phyloP scores from a whole-genome alignment of 2,797 vertebrate genomes.

The Rhodeus uyekii region DNA sequence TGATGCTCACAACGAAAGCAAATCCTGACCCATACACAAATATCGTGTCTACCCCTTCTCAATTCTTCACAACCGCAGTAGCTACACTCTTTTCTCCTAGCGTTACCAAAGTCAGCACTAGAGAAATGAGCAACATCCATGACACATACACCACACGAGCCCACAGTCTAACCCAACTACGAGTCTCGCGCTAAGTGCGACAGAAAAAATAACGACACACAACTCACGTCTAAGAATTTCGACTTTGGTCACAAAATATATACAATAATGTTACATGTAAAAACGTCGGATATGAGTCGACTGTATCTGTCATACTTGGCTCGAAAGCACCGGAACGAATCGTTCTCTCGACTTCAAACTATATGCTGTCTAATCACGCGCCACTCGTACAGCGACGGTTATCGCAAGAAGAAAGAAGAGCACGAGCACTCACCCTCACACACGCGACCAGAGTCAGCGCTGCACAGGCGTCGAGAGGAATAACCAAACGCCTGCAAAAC shows the following conservation, averaged over 20 bases:
- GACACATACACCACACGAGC: slow-evolving; percentile 7
- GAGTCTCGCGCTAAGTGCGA: background rate
- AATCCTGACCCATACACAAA: background rate
- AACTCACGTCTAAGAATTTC: background rate
- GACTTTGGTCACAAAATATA: background rate
- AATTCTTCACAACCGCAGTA: slow-evolving; percentile 26
- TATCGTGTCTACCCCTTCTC: slow-evolving; percentile 2
- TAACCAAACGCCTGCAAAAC: slow-evolving; percentile 62
- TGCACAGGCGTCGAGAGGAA: slow-evolving; percentile 60
- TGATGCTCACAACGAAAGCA: background rate
- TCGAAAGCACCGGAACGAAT: slow-evolving; percentile 23
- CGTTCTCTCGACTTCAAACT: slow-evolving; percentile 3
- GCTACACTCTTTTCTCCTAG: slow-evolving; percentile 11
- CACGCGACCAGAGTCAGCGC: slow-evolving; percentile 58
- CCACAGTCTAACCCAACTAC: background rate
- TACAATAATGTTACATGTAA: background rate
- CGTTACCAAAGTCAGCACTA: slow-evolving; percentile 1
- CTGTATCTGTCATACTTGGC: slow-evolving; percentile 10
- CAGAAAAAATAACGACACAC: background rate
- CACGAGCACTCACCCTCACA: slow-evolving; percentile 68
- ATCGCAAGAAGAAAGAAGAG: slow-evolving; percentile 17
- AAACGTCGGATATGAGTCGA: background rate
- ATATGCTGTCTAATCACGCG: slow-evolving; percentile 12
- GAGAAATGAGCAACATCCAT: slow-evolving; percentile 20
- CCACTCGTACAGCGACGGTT: background rate